A percentile compares a stretch with the other conserved stretches of the same genome.
These are phyloP conservation scores for Lampris incognitus DNA, from an alignment of 2,113 vertebrate species.

Conservation along the genomic window DNA sequence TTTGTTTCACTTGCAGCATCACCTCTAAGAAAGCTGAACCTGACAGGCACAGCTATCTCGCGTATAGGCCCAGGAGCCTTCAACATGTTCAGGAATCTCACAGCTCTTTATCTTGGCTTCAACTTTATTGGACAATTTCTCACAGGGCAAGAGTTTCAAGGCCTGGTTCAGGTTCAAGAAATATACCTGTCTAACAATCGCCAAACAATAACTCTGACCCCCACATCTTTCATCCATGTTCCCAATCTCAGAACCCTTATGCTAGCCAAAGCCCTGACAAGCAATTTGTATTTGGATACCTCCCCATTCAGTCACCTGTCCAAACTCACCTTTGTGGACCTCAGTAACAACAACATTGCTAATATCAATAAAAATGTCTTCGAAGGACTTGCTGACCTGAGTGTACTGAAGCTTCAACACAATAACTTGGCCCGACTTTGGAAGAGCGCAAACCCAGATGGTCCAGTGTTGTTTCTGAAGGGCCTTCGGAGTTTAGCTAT, in stretches of 20 bases:
- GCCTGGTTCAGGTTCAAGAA: slow-evolving; percentile 82
- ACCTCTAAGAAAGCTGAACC: slow-evolving; percentile 86
- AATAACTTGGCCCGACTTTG: slow-evolving; percentile 95
- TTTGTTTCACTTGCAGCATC: slow-evolving; percentile 88
- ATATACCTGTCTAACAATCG: slow-evolving; percentile 89
- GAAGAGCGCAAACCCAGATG: slow-evolving; percentile 89
- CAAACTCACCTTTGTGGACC: slow-evolving; percentile 88
- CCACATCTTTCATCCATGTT: slow-evolving; percentile 84
- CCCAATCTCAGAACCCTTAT: slow-evolving; percentile 85
- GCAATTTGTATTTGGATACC: slow-evolving; percentile 76
- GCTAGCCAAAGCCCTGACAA: slow-evolving; percentile 84
- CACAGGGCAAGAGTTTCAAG: slow-evolving; percentile 88
- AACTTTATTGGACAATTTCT: slow-evolving; percentile 90
- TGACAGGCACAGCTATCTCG: slow-evolving; percentile 83
- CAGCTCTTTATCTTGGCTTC: slow-evolving; percentile 85
- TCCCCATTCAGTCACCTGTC: slow-evolving; percentile 87
- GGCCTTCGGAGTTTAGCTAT: slow-evolving; percentile 73
- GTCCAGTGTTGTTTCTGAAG: slow-evolving; percentile 89
- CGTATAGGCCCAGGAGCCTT: slow-evolving; percentile 83
- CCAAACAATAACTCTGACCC: slow-evolving; percentile 79
- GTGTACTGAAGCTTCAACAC: slow-evolving; percentile 90
- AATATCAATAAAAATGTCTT: slow-evolving; percentile 86
- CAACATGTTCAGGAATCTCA: slow-evolving; percentile 81
- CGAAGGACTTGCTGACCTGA: slow-evolving; percentile 84
- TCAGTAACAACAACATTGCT: slow-evolving; percentile 96